Conservation (phyloP, 2,113 vertebrate genomes). For the Clarias magur region DNA sequence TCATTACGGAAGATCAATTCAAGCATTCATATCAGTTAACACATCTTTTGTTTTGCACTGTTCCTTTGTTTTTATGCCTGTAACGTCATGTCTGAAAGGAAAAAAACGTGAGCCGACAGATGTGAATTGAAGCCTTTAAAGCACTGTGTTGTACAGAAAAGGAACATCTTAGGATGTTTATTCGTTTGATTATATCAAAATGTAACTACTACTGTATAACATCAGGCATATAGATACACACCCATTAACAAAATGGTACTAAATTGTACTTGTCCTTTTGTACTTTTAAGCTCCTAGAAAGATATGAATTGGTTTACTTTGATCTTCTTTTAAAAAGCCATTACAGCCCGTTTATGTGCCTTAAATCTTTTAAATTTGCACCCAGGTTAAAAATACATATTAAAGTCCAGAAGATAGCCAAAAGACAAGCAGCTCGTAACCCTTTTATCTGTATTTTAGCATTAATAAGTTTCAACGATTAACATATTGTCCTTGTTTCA, state of each 20-base stretch:
- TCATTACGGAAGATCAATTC: slow-evolving; percentile 49
- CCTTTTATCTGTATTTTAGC: not conserved
- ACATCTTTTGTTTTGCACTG: slow-evolving; percentile 37
- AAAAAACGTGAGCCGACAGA: not conserved
- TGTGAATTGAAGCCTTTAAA: not conserved
- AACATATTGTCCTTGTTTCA: not conserved
- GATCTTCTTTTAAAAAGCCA: not conserved
- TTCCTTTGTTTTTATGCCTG: slow-evolving; percentile 8
- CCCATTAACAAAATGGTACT: not conserved
- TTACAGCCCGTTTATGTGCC: not conserved
- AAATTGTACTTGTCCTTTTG: not conserved
- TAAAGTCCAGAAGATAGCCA: not conserved
- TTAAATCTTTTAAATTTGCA: not conserved
- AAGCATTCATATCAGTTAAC: slow-evolving; percentile 28
- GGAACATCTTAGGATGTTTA: not conserved
- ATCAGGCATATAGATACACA: not conserved
- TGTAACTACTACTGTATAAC: no score
- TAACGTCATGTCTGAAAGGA: not conserved
- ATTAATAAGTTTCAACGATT: not conserved
- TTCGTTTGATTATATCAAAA: not conserved
- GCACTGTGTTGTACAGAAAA: no score
- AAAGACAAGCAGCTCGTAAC: no score
- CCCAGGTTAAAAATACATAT: not conserved
- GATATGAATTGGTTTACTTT: not conserved
- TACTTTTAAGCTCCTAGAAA: not conserved